Evolutionary conservation across 2,888 invertebrate species (phyloP).

Genomic region (Pristionchus fissidentatus): DNA sequence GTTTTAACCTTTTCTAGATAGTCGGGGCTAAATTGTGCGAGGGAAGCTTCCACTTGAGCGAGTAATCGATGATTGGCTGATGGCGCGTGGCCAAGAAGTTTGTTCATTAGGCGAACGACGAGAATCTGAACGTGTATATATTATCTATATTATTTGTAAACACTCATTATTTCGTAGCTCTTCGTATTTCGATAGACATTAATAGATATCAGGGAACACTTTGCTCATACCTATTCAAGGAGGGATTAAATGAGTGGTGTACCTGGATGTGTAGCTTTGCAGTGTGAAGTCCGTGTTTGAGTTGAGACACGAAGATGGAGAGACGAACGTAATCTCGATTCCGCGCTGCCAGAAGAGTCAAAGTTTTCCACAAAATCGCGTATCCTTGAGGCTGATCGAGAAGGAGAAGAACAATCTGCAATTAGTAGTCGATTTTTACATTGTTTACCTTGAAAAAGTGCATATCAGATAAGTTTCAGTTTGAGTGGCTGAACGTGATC

Average conservation of each 20-base stretch:
- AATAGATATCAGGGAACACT: too few relatives aligned
- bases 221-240: background rate
- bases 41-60: constrained; percentile 66
- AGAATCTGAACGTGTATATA: constrained; percentile 66
- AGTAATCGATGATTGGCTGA: constrained; percentile 62
- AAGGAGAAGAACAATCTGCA: constrained; percentile 66
- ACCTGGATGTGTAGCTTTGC: constrained; percentile 73
- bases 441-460: background rate
- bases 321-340: constrained; percentile 69
- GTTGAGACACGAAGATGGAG: constrained; percentile 66
- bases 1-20: constrained; percentile 65
- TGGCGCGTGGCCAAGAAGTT: constrained; percentile 68
- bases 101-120: constrained; percentile 71
- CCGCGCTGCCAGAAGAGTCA: constrained; percentile 68
- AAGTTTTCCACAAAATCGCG: constrained; percentile 64
- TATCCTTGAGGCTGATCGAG: constrained; percentile 71
- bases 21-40: constrained; percentile 67
- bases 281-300: constrained; percentile 72
- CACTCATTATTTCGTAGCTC: too few relatives aligned
- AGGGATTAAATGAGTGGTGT: background rate
- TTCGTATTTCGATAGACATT: too few relatives aligned
- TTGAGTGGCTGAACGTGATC: background rate
- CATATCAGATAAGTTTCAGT: background rate
- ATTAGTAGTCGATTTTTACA: background rate
- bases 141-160: too few relatives aligned